Percentiles rank a stretch among this genome's conserved stretches.
Conservation (phyloP, 92 coral and sea anemone species). For the Hydrozoanthus gracilis region DNA sequence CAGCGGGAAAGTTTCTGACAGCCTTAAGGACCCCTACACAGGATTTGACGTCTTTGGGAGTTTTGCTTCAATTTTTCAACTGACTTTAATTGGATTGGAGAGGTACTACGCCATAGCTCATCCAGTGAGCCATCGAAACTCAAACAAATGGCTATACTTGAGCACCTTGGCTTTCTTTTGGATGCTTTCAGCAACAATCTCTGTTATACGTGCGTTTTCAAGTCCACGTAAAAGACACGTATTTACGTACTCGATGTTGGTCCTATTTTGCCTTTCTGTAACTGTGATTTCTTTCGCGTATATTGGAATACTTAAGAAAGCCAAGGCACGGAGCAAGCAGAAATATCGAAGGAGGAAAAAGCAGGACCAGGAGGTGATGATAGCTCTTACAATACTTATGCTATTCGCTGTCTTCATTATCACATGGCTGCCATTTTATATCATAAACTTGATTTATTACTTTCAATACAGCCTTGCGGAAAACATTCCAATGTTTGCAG, state of each 20-base stretch:
- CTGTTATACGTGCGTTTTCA: conserved; percentile 62
- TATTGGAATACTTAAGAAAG: conserved; percentile 69
- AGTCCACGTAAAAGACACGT: conserved; percentile 49
- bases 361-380: conserved; percentile 72
- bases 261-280: conserved; percentile 55
- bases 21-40: conserved; percentile 37
- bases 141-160: conserved; percentile 66
- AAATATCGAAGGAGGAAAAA: conserved; percentile 52
- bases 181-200: conserved; percentile 64
- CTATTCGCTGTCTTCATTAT: conserved; percentile 72
- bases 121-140: conserved; percentile 79
- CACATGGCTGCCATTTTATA: conserved; percentile 81
- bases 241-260: conserved; percentile 57
- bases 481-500: conserved; percentile 54
- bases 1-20: conserved; percentile 5
- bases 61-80: conserved; percentile 76
- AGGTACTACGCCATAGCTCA: conserved; percentile 72
- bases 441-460: conserved; percentile 66
- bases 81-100: conserved; percentile 72
- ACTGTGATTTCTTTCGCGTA: conserved; percentile 70
- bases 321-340: conserved; percentile 55
- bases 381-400: conserved; percentile 75
- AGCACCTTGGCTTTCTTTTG: conserved; percentile 57
- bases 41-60: conserved; percentile 76
- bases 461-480: conserved; percentile 38